phyloP scores from a whole-genome alignment of 2,113 vertebrate genomes.

The Triplophysa tibetana region DNA sequence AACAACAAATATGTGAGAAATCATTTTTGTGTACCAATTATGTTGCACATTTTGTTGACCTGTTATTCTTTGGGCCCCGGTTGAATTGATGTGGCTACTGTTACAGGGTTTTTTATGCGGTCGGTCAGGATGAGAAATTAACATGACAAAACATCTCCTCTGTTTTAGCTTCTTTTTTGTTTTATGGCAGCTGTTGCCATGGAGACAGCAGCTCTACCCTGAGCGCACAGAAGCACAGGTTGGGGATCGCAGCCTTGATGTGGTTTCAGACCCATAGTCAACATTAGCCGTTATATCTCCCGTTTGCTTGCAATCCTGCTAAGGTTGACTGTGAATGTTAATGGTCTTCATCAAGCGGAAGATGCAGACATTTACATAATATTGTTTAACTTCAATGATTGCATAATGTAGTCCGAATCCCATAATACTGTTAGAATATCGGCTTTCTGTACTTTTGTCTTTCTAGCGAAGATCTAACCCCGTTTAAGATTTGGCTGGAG shows the following conservation, averaged over 20 bases:
- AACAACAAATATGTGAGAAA: not conserved
- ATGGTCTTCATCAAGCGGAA: conserved; percentile 9
- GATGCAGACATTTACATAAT: not conserved
- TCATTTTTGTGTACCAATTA: not conserved
- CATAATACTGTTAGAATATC: not conserved
- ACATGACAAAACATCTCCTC: not conserved
- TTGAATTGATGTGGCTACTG: not conserved
- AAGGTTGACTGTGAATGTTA: conserved; percentile 2
- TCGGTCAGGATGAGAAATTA: not conserved
- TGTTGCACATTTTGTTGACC: conserved; percentile 1
- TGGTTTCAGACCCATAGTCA: conserved; percentile 24
- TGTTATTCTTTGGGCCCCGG: not conserved
- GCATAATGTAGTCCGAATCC: not conserved
- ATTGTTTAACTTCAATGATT: conserved; percentile 21
- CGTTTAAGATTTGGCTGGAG: not conserved
- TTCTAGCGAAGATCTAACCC: not conserved
- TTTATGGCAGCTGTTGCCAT: conserved; percentile 47
- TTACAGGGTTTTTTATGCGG: not conserved
- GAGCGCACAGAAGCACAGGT: conserved; percentile 34
- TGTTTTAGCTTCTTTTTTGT: conserved; percentile 14
- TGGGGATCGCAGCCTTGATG: conserved; percentile 44
- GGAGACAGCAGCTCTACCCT: conserved; percentile 38
- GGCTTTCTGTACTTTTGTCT: not conserved
- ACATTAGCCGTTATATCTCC: not conserved
- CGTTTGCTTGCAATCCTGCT: not conserved